Evolutionary conservation across 1,140 invertebrate genomes (phyloP).

Genomic region (Lepidurus couesii): DNA sequence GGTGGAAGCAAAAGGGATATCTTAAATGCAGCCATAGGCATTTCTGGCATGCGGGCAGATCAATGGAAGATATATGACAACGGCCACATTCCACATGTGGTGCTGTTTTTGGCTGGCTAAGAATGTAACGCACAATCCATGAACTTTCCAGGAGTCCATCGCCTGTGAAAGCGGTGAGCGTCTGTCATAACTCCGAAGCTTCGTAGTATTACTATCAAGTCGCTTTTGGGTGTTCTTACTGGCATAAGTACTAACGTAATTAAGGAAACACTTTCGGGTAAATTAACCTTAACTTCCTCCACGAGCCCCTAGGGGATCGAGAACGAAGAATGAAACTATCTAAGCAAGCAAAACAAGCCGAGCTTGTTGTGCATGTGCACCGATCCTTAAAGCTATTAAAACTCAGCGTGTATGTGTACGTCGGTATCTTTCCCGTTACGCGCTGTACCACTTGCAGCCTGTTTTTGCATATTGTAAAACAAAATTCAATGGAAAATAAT

Average conservation of each 20-base stretch:
- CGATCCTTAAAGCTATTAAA: not conserved
- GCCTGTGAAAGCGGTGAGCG: not conserved
- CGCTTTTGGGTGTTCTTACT: too few relatives aligned
- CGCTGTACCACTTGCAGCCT: too few relatives aligned
- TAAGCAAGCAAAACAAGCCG: not conserved
- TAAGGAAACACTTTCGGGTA: too few relatives aligned
- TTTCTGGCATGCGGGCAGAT: conserved; percentile 6
- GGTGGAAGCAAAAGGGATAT: not conserved
- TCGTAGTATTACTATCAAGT: too few relatives aligned
- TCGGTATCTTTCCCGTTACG: too few relatives aligned
- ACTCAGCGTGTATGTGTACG: not conserved
- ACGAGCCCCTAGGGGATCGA: too few relatives aligned
- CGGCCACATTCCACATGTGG: conserved; percentile 8
- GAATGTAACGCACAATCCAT: not conserved
- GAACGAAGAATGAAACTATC: not conserved
- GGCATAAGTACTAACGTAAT: too few relatives aligned
- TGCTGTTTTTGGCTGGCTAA: conserved; percentile 3
- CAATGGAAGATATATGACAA: conserved; percentile 18
- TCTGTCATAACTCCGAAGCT: too few relatives aligned
- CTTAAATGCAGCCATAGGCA: not conserved
- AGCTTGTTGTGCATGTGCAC: conserved; percentile 10
- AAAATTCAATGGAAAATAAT: too few relatives aligned
- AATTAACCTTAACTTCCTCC: too few relatives aligned
- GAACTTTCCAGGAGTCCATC: not conserved
- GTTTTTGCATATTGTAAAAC: too few relatives aligned